A percentile compares a stretch with the other conserved stretches of the same genome.
Evolutionary conservation across 2,888 invertebrate species (phyloP).

Genomic region (Philonicus albiceps): DNA sequence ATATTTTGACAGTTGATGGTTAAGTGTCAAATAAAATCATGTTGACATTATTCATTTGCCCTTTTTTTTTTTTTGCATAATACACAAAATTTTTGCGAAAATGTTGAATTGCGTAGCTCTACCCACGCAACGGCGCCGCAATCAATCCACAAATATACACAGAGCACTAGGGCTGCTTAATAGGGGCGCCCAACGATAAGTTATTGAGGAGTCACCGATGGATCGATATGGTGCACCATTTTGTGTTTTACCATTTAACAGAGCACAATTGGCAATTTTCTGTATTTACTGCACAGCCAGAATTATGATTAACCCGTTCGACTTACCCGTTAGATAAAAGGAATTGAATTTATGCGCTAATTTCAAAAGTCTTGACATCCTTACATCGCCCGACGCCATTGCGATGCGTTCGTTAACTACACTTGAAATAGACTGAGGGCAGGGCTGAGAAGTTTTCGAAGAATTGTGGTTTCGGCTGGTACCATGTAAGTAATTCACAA

Average conservation of each 20-base stretch:
- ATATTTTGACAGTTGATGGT: constrained; percentile 19
- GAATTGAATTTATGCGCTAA: constrained; percentile 88
- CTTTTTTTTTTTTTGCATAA: neutral
- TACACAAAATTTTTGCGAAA: neutral
- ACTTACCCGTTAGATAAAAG: constrained; percentile 85
- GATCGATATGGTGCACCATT: neutral
- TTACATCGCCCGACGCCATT: constrained; percentile 61
- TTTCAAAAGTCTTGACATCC: constrained; percentile 75
- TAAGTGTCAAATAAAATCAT: constrained; percentile 9
- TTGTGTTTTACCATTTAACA: neutral
- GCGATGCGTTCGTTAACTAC: constrained; percentile 5
- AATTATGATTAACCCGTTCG: constrained; percentile 10
- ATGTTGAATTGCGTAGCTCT: neutral
- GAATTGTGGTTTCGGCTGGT: neutral
- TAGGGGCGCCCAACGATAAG: neutral
- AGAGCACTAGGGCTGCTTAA: neutral
- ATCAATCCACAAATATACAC: neutral
- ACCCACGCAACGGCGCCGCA: neutral
- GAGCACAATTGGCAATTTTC: neutral
- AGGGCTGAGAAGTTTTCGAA: neutral
- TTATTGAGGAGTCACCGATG: neutral
- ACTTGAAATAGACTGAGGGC: neutral
- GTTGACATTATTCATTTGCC: neutral
- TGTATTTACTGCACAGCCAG: neutral
- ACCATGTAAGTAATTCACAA: neutral